Evolutionary conservation across 2,888 invertebrate species (phyloP).

Genomic region (Branchellion lobata): DNA sequence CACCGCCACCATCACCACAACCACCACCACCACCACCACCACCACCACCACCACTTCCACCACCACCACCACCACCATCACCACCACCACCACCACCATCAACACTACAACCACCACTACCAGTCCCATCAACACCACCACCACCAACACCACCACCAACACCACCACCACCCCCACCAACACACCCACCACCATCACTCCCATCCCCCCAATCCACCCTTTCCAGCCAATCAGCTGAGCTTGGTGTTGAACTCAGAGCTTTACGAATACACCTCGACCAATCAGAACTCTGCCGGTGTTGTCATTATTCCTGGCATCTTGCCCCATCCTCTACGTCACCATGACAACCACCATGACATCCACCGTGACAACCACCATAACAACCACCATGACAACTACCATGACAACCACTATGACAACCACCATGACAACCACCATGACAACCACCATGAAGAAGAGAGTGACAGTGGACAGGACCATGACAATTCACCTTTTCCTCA

Average conservation of each 20-base stretch:
- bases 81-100: too few species aligned
- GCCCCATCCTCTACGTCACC: neutral
- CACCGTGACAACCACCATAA: neutral
- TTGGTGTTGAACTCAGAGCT: neutral
- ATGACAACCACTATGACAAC: neutral
- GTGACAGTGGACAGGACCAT: neutral
- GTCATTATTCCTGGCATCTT: constrained; percentile 2
- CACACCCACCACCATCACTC: neutral
- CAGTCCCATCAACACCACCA: too few species aligned
- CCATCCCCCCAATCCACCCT: neutral
- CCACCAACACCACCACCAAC: too few species aligned
- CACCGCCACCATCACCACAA: too few species aligned
- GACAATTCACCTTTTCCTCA: too few species aligned
- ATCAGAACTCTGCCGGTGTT: neutral
- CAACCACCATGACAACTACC: neutral
- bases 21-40: too few species aligned
- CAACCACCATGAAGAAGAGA: neutral
- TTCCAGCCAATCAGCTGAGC: neutral
- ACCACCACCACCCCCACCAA: too few species aligned
- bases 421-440: neutral
- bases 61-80: too few species aligned
- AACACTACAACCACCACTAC: too few species aligned
- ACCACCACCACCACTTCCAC: too few species aligned
- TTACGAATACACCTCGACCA: neutral
- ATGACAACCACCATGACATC: neutral